Percentiles rank a stretch among this genome's conserved stretches.
Conservation (phyloP, 2,797 vertebrate species). For the Oreochromis grahami region DNA sequence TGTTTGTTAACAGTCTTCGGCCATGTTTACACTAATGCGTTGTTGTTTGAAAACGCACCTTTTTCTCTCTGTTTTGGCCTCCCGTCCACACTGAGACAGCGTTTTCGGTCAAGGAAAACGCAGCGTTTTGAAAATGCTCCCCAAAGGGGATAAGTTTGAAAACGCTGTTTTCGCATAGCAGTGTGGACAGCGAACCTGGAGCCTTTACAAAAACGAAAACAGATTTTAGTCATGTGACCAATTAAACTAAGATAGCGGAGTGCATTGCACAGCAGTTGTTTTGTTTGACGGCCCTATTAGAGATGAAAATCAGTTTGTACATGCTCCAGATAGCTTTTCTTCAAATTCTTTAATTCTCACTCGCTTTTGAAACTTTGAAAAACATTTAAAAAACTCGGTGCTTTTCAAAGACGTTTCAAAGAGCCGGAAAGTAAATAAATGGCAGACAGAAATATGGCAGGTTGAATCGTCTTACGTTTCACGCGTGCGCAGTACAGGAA, state of each 20-base stretch:
- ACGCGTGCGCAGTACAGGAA: rapidly evolving
- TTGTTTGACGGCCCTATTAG: background rate
- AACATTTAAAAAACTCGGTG: rapidly evolving
- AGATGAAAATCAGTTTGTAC: background rate
- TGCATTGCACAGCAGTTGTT: background rate
- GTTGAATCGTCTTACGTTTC: rapidly evolving
- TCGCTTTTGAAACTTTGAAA: rapidly evolving
- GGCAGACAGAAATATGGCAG: rapidly evolving
- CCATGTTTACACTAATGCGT: no score
- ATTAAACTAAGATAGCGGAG: background rate
- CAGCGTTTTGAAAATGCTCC: background rate
- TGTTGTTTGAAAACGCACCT: rapidly evolving
- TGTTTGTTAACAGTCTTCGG: background rate
- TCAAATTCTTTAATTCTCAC: rapidly evolving
- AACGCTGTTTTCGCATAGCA: no score
- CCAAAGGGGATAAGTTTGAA: rapidly evolving
- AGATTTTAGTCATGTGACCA: background rate
- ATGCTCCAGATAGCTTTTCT: background rate
- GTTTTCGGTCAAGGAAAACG: background rate
- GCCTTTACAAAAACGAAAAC: no score
- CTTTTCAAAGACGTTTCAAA: background rate
- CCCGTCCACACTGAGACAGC: rapidly evolving
- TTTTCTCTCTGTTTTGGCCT: rapidly evolving
- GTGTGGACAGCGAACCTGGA: no score
- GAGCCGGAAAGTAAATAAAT: rapidly evolving